A percentile compares a stretch with the other conserved stretches of the same genome.
phyloP scores from a whole-genome alignment of 2,888 invertebrate genomes.

The Apotomis turbidana region DNA sequence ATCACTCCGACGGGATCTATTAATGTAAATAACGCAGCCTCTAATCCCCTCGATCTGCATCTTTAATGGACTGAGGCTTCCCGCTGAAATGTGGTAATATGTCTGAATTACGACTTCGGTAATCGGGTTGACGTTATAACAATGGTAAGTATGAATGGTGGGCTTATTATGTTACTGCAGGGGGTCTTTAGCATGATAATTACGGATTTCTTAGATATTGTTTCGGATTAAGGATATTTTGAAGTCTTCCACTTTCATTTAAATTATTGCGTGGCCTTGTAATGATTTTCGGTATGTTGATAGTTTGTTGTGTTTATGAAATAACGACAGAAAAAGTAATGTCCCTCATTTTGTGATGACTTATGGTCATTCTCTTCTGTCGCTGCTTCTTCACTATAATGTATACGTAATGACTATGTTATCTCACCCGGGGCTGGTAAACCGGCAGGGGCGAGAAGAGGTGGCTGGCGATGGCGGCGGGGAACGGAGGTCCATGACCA shows the following conservation, averaged over 20 bases:
- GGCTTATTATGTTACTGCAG: conserved; percentile 7
- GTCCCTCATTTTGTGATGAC: too few relatives aligned
- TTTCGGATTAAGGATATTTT: background rate
- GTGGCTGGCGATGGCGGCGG: conserved; percentile 68
- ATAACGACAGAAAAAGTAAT: too few relatives aligned
- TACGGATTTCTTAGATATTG: background rate
- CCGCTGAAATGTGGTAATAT: conserved; percentile 24
- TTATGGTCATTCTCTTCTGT: too few relatives aligned
- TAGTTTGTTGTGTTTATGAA: background rate
- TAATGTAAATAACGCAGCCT: conserved; percentile 36
- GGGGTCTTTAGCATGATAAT: conserved; percentile 16
- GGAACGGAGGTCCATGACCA: conserved; percentile 64
- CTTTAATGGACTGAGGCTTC: conserved; percentile 23
- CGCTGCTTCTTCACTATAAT: too few relatives aligned
- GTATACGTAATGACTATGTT: background rate
- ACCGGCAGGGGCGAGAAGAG: conserved; percentile 68
- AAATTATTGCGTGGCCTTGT: background rate
- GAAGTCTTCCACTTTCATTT: background rate
- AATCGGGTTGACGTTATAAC: conserved; percentile 6
- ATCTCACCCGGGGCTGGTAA: conserved; percentile 67
- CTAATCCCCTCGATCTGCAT: conserved; percentile 28
- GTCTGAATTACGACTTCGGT: conserved; percentile 32
- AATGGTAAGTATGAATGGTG: conserved; percentile 27
- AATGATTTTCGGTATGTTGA: background rate
- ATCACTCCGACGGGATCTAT: conserved; percentile 38